Base-by-base conservation (phyloP, 2,888 invertebrate genomes). In the Latrodectus hesperus region DNA sequence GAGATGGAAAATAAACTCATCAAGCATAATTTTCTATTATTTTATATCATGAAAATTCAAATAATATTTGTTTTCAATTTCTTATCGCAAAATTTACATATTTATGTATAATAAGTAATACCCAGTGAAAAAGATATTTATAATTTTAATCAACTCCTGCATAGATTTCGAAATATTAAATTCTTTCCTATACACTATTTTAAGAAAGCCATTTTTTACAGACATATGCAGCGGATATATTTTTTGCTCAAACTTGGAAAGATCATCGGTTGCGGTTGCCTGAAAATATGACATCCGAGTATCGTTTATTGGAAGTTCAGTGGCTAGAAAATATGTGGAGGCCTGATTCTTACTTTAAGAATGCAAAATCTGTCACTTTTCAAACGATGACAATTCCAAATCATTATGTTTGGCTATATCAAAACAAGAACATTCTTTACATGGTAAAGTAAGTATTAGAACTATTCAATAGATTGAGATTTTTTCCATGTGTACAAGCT, bases 361-460 rank as follows among this genome's bases (percentile, higher is more conserved):
- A 90, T 68, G 90, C 90, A n/a, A 97, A 97, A 93, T 96, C 96
- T 91, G 97, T 95, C 55, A 97, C 97, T 22, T 97, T 97, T 91
- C 97, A 97, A 91, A 97, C 97, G 93, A 97, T 97, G 97, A 97
- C 96, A 92, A 97, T 97, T 92, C 97, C 97, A 0, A 97, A 97
- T 92, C 97, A 97, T 92, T 97, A 97, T 92, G 93, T 97, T 14
- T 97, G 97, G 96, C 92, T 97, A 87, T 97, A 97, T 91, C 96
- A 97, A 91, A 97, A 97, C 92, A 97, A 97, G 92, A 97, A 96
- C 0, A 93, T 97, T 89, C 94, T 97, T 52, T 97, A 97, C 92
- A 97, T 97, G 97, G 96, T 97, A 64, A 97, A 97, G 96, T 96
- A 93, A 94, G 94, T 89, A n/a, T 93, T 14, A 55, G 4, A 38